Conservation (phyloP, 2,888 invertebrate genomes). For the Diachrysia chrysitis region DNA sequence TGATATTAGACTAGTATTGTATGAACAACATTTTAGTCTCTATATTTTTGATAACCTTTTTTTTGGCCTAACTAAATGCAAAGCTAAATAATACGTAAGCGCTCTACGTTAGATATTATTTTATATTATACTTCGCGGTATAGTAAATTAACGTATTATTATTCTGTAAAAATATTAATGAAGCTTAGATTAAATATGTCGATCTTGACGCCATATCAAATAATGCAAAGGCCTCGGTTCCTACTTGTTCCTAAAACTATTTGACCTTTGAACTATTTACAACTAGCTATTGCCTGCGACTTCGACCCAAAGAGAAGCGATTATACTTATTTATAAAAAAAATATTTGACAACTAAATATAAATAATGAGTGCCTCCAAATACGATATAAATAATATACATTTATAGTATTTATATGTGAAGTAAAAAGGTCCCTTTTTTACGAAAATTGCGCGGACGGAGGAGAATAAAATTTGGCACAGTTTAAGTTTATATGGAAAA, state of each 20-base stretch:
- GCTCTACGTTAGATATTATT: neutral
- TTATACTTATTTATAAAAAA: too few species aligned
- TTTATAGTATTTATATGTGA: too few species aligned
- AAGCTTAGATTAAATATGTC: neutral
- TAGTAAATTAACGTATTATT: neutral
- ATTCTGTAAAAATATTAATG: neutral
- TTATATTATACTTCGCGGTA: neutral
- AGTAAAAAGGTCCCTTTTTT: too few species aligned
- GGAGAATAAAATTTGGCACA: too few species aligned
- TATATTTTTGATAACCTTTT: slow-evolving; percentile 5
- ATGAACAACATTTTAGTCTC: neutral
- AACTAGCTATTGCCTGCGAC: too few species aligned
- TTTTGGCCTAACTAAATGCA: neutral
- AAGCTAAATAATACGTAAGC: neutral
- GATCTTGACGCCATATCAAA: neutral
- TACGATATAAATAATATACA: too few species aligned
- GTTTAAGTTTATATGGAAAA: too few species aligned
- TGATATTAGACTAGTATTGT: neutral
- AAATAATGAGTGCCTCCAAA: too few species aligned
- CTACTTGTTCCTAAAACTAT: slow-evolving; percentile 30
- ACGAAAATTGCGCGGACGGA: too few species aligned
- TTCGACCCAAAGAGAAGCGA: too few species aligned
- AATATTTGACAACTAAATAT: too few species aligned
- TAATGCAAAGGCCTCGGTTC: slow-evolving; percentile 2
- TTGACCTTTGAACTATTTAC: slow-evolving; percentile 23